A percentile compares a stretch with the other conserved stretches of the same genome.
phyloP scores from a whole-genome alignment of 2,113 vertebrate genomes.

The Zapornia atra region DNA sequence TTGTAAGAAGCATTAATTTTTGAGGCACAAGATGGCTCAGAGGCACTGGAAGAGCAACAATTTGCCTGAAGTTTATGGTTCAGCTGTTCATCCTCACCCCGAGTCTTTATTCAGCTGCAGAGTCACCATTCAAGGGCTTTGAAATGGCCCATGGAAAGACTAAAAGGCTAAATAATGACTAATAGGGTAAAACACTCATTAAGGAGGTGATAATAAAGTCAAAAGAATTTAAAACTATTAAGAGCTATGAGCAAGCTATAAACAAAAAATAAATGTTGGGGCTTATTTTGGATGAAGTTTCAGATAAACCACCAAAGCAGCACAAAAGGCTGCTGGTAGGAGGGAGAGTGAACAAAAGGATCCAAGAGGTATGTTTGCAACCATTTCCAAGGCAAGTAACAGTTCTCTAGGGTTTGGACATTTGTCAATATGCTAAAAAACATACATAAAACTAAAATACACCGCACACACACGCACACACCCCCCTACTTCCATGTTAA shows the following conservation, averaged over 20 bases:
- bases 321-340: not conserved
- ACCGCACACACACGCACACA: no score
- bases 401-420: not conserved
- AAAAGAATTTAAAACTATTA: not conserved
- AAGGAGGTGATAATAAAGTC: not conserved
- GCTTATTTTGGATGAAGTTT: not conserved
- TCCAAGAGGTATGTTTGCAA: not conserved
- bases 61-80: conserved; percentile 31
- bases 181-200: not conserved
- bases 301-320: not conserved
- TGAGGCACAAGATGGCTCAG: conserved; percentile 36
- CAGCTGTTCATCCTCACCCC: conserved; percentile 4
- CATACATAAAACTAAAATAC: not conserved
- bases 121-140: not conserved
- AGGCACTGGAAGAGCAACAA: conserved; percentile 1
- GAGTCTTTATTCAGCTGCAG: not conserved
- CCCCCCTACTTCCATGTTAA: not conserved
- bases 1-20: conserved; percentile 39
- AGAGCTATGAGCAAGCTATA: not conserved
- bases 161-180: not conserved
- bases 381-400: not conserved
- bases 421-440: not conserved
- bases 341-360: not conserved
- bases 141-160: not conserved
- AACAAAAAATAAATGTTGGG: not conserved